Conservation (phyloP, 2,113 vertebrate genomes). For the Charadrius vociferus region DNA sequence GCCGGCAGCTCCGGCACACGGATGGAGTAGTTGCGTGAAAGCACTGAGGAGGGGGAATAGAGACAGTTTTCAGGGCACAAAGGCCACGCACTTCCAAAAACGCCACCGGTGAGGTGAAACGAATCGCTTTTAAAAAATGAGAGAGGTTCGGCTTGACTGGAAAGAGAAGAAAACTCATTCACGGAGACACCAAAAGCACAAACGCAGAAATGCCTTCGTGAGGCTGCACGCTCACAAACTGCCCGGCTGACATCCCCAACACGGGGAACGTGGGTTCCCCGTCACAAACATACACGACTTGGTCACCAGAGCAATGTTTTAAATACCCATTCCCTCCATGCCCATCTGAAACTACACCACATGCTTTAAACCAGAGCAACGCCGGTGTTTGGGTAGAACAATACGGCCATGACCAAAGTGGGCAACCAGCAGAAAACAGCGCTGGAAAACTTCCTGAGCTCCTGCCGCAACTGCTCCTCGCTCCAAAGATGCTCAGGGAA, state of each 20-base stretch:
- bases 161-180: not conserved
- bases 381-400: not conserved
- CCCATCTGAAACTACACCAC: not conserved
- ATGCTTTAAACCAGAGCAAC: not conserved
- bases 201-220: not conserved
- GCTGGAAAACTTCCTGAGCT: not conserved
- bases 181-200: not conserved
- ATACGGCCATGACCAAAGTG: not conserved
- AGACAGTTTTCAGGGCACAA: not conserved
- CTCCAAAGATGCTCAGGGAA: not conserved
- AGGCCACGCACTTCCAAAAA: not conserved
- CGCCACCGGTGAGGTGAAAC: not conserved
- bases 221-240: not conserved
- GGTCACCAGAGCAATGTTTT: not conserved
- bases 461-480: not conserved
- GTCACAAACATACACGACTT: not conserved
- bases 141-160: not conserved
- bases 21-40: not conserved
- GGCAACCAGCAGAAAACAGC: not conserved
- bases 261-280: rapidly evolving
- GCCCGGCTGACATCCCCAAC: not conserved
- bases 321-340: not conserved
- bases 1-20: rapidly evolving
- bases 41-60: not conserved
- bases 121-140: not conserved